A percentile compares a stretch with the other conserved stretches of the same genome.
phyloP scores from a whole-genome alignment of 2,888 invertebrate genomes.

The Germaria angustata region DNA sequence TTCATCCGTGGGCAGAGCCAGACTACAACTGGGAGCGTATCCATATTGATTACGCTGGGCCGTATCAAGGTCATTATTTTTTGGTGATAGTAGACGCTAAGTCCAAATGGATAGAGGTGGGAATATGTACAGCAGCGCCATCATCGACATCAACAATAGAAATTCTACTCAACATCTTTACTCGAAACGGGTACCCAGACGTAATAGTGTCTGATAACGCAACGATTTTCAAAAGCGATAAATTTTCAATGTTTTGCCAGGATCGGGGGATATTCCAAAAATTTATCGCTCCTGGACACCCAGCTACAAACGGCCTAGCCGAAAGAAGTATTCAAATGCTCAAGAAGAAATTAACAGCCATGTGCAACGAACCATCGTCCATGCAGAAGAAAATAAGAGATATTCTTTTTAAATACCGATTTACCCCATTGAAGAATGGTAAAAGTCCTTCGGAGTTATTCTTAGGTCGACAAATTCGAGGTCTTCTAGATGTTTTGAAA shows the following conservation, averaged over 20 bases:
- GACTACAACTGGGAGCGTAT: slow-evolving; percentile 10
- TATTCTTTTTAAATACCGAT: slow-evolving; percentile 4
- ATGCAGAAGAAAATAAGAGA: slow-evolving; percentile 7
- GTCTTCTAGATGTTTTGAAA: not conserved
- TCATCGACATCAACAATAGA: not conserved
- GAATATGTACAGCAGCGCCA: slow-evolving; percentile 6
- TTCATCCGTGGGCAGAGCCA: slow-evolving; percentile 47
- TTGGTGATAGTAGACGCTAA: slow-evolving; percentile 25
- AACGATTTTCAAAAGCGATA: slow-evolving; percentile 28
- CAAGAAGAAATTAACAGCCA: slow-evolving; percentile 2
- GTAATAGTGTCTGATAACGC: not conserved
- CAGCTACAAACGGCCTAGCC: slow-evolving; percentile 10
- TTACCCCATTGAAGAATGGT: not conserved
- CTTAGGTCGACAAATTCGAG: not conserved
- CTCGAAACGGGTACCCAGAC: not conserved
- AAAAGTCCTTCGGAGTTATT: slow-evolving; percentile 1
- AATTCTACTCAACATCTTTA: slow-evolving; percentile 8
- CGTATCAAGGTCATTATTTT: slow-evolving; percentile 14
- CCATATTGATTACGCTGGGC: slow-evolving; percentile 22
- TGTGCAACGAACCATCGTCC: not conserved
- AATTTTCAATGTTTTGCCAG: slow-evolving; percentile 49
- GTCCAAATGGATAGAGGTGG: slow-evolving; percentile 44
- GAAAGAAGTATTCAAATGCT: slow-evolving; percentile 23
- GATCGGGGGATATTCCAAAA: slow-evolving; percentile 51
- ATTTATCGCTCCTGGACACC: slow-evolving; percentile 36